These are phyloP conservation scores for Xylocopa sonorina DNA, from an alignment of 1,140 invertebrate genomes.

Conservation along the genomic window DNA sequence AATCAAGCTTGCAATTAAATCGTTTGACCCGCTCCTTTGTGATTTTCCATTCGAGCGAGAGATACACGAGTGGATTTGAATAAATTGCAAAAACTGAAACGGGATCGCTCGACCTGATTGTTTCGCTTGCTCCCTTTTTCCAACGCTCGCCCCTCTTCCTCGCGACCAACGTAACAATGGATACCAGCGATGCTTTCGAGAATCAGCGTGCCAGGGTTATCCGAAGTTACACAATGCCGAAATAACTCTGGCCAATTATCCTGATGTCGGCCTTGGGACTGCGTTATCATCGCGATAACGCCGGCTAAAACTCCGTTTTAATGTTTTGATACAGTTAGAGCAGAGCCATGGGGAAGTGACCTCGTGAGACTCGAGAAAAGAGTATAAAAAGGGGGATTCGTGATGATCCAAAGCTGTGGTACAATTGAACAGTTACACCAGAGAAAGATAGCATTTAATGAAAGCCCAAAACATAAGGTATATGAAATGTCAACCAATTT, in stretches of 20 bases:
- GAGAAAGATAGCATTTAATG: no score
- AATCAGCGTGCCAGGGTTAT: constrained; percentile 40
- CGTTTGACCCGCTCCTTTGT: not conserved
- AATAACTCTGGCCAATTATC: constrained; percentile 54
- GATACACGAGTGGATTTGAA: not conserved
- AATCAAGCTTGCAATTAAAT: constrained; percentile 14
- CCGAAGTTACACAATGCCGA: constrained; percentile 32
- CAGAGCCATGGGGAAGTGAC: constrained; percentile 12
- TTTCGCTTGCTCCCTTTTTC: not conserved
- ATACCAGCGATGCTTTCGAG: not conserved
- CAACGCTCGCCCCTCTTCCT: not conserved
- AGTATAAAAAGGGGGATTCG: constrained; percentile 42
- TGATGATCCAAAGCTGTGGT: constrained; percentile 49
- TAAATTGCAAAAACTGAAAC: not conserved
- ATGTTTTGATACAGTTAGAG: constrained; percentile 47
- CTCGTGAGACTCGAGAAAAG: constrained; percentile 39
- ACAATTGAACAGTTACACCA: no score
- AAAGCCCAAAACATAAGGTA: no score
- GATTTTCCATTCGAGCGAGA: not conserved
- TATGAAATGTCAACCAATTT: no score
- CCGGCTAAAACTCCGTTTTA: constrained; percentile 37
- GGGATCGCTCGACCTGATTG: not conserved
- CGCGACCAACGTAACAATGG: not conserved
- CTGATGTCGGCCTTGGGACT: constrained; percentile 25
- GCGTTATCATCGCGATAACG: constrained; percentile 53